phyloP scores from a whole-genome alignment of 2,797 vertebrate genomes.

The Echeneis naucrates region DNA sequence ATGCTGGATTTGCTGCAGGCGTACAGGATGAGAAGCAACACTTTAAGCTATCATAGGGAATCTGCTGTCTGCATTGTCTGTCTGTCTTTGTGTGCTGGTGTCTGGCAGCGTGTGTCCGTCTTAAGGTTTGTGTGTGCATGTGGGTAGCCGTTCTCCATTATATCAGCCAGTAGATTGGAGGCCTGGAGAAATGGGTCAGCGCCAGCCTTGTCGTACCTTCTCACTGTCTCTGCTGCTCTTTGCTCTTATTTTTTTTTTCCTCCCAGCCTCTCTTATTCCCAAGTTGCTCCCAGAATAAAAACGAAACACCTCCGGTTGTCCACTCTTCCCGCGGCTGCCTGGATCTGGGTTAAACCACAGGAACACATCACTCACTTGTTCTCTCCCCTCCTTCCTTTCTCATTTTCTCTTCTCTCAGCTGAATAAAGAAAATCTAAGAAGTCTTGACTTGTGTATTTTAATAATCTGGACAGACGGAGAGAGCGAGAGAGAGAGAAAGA shows the following conservation, averaged over 20 bases:
- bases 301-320: conserved; percentile 76
- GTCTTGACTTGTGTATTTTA: not conserved
- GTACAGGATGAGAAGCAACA: conserved; percentile 24
- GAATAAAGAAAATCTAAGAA: conserved; percentile 15
- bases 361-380: conserved; percentile 51
- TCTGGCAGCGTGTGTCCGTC: conserved; percentile 52
- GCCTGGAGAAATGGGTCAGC: conserved; percentile 85
- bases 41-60: conserved; percentile 10
- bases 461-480: not conserved
- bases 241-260: conserved; percentile 51
- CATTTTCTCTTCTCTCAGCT: conserved; percentile 2
- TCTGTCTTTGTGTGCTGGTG: conserved; percentile 30
- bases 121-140: conserved; percentile 34
- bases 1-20: conserved; percentile 42
- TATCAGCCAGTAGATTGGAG: conserved; percentile 74
- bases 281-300: conserved; percentile 77
- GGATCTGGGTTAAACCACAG: conserved; percentile 73
- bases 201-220: conserved; percentile 60
- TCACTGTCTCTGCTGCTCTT: conserved; percentile 65
- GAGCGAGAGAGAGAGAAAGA: conserved; percentile 8
- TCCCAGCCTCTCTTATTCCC: conserved; percentile 70
- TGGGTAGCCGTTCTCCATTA: conserved; percentile 63
- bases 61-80: conserved; percentile 18
- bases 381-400: conserved; percentile 4
- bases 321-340: conserved; percentile 61